Evolutionary conservation across 2,113 vertebrate species (phyloP), one percentile per base, ranked within the genome.

Genomic region (Bubo bubo): DNA sequence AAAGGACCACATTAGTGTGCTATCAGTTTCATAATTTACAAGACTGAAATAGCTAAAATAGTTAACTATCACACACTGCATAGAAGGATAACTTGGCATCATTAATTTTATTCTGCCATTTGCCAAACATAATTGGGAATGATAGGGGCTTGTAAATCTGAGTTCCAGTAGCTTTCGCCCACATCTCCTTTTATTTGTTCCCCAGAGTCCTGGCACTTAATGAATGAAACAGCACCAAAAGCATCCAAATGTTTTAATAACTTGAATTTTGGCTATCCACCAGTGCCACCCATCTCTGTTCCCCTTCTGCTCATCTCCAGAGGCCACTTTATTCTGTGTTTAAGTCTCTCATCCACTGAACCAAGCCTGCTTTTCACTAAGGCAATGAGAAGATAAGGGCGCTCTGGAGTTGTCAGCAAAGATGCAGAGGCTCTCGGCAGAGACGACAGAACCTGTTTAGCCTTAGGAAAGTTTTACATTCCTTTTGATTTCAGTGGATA

Each of bases 1-100:
- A 97, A 98, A 98, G 93, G 95, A 94, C 74, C 92, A 83, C 92
- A 98, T 98, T 98, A 97, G 92, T 55, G 80, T 58, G 93, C 93
- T 94, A 96, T 98, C 97, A 97, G 92, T 86, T 93, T 90, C 97
- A 97, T 81, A 56, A 97, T 97, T 96, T 95, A 94, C 59, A 59
- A 84, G 81, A 58, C 47, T 53, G 95, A 86, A 96, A 95, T 73
- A 97, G 96, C 82, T 96, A 88, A 96, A 97, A 97, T 92, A 93
- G 84, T 93, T 89, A 71, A 96, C 94, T 50, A 94, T 79, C 63
- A 68, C 70, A 52, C 85, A 34, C 86, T 50, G 26, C 32, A 45
- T 32, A 53, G 79, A 86, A 96, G 97, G 95, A 93, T 89, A 90
- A 97, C 95, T 95, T 84, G 80, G 91, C 95, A 93, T 53, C 90